Evolutionary conservation across 2,888 invertebrate genomes (phyloP).

Genomic region (Biston stratarius): DNA sequence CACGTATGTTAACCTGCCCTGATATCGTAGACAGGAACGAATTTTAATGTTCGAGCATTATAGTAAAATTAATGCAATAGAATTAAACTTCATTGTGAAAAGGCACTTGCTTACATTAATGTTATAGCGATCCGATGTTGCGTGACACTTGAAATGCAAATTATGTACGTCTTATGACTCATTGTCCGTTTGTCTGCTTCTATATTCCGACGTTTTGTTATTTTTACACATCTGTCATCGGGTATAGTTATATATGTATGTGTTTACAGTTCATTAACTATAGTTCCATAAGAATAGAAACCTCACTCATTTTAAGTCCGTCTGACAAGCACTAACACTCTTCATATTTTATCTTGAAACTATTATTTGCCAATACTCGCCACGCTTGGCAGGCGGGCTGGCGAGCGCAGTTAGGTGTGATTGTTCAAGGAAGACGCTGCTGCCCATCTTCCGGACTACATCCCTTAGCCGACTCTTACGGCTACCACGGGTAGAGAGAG

Average conservation of each 20-base stretch:
- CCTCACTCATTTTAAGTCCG: neutral
- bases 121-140: neutral
- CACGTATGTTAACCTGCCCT: neutral
- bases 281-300: neutral
- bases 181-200: slow-evolving; percentile 14
- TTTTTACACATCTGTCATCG: slow-evolving; percentile 1
- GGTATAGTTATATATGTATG: neutral
- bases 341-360: no score
- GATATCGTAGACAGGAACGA: neutral
- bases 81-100: neutral
- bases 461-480: no score
- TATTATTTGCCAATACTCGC: no score
- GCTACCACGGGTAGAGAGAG: no score
- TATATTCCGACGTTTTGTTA: slow-evolving; percentile 10
- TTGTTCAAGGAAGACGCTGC: no score
- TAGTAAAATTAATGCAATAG: neutral
- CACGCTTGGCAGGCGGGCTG: no score
- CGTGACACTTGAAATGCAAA: slow-evolving; percentile 18
- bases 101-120: neutral
- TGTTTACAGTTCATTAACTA: neutral
- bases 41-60: neutral
- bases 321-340: no score
- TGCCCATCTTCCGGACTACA: no score
- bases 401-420: no score
- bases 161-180: slow-evolving; percentile 15